Base-by-base conservation (phyloP, 2,113 vertebrate species). In the Pholis gunnellus region DNA sequence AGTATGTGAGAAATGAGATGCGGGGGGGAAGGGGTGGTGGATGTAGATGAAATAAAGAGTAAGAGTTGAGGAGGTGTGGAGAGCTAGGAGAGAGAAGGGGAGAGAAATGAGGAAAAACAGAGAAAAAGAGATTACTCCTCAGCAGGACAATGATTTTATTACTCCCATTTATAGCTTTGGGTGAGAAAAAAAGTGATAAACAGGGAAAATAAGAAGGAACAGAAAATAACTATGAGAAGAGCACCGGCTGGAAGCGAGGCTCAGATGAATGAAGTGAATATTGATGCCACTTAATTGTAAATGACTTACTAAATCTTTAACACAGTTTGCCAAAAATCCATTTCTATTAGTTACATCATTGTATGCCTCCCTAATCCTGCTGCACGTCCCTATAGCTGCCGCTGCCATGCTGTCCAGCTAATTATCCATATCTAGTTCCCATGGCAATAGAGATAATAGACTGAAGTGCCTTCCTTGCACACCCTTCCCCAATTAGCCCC, bases 371-470 rank as follows among this genome's bases (percentile, higher is more conserved):
- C 46, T 88, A 89, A 90, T 89, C 78, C 76, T 75, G 66, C 71
- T 22, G 66, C 67, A 66, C 10, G 6, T 31, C 66, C 83, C 66
- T 74, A 80, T 68, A 83, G 78, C 90, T 77, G 78, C 75, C 40
- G 13, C 64, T 78, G 61, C 86, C 70, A 84, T 60, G 77, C 92
- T 60, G 88, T 87, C 89, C 89, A 86, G 82, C 89, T 92, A 92
- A 94, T 94, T 93, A 92, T 88, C 75, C 85, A 83, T 87, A 89
- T 90, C 90, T 82, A 50, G 74, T 88, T 92, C 90, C 90, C 79
- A 88, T 91, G 91, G 82, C 57, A 56, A 87, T 80, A 36, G 75
- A 85, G 87, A 93, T 94, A 92, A 93, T 92, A 80, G 87, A 91
- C 88, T 70, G 78, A 79, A 86, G 75, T 87, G 87, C 76, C 77